These are phyloP conservation scores for Cladorhizidae sp. DNA, from an alignment of 37 sponge, comb jelly and placozoan genomes.

Conservation along the genomic window DNA sequence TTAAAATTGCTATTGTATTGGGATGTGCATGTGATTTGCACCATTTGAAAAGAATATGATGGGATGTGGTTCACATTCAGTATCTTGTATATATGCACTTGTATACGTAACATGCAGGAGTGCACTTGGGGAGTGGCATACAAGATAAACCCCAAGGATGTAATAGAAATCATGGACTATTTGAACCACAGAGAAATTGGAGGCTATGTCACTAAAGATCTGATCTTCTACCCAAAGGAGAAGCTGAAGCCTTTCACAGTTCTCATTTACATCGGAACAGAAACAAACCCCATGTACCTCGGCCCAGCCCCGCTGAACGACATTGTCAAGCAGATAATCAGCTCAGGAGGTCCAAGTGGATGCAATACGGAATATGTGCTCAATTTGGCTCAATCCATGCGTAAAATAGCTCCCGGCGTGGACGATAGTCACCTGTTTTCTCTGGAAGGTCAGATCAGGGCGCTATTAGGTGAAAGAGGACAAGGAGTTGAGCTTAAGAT, in stretches of 20 bases:
- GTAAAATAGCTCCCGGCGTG: conserved; percentile 33
- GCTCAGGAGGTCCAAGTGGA: conserved; percentile 78
- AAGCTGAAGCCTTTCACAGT: conserved; percentile 41
- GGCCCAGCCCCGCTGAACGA: conserved; percentile 71
- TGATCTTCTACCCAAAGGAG: conserved; percentile 64
- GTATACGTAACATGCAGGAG: conserved; percentile 33
- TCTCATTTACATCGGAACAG: conserved; percentile 84
- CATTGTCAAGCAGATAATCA: conserved; percentile 73
- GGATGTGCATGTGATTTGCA: too few relatives aligned
- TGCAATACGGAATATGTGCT: conserved; percentile 90
- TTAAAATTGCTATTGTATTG: too few relatives aligned
- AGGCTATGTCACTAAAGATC: conserved; percentile 74
- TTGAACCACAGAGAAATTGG: conserved; percentile 80
- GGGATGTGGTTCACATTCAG: too few relatives aligned
- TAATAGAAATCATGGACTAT: conserved; percentile 62
- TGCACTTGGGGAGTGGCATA: conserved; percentile 90
- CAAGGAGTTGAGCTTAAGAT: not conserved
- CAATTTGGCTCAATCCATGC: conserved; percentile 75
- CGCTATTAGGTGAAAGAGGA: conserved; percentile 18
- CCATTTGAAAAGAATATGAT: too few relatives aligned
- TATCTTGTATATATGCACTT: too few relatives aligned
- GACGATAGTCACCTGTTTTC: conserved; percentile 69
- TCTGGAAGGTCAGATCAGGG: conserved; percentile 62
- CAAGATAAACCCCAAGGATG: conserved; percentile 51
- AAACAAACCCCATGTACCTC: conserved; percentile 76